Conservation (phyloP, 1,140 invertebrate genomes). For the Drosophila sturtevanti region DNA sequence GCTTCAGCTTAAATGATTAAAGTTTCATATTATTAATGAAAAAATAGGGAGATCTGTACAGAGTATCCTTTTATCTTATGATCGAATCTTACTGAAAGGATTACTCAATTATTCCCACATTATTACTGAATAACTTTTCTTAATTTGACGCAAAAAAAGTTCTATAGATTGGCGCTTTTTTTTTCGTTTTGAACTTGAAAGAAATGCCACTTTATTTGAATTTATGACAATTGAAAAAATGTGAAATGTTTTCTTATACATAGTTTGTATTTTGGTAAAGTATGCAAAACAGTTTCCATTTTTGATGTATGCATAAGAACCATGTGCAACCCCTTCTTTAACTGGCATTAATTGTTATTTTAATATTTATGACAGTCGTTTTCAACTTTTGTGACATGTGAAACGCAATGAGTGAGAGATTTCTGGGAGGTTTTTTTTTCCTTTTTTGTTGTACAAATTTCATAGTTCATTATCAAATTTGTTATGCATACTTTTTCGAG, state of each 20-base stretch:
- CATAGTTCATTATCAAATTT: constrained; percentile 79
- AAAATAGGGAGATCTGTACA: too few species aligned
- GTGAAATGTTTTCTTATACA: constrained; percentile 45
- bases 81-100: neutral
- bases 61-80: neutral
- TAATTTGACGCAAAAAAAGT: neutral
- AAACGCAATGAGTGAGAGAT: constrained; percentile 32
- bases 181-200: neutral
- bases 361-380: constrained; percentile 76
- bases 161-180: neutral
- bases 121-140: neutral
- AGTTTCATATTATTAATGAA: too few species aligned
- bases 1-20: too few species aligned
- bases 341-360: constrained; percentile 78
- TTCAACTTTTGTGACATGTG: constrained; percentile 41
- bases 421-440: constrained; percentile 22
- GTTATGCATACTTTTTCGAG: constrained; percentile 68
- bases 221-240: constrained; percentile 52
- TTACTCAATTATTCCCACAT: neutral
- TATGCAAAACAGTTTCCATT: constrained; percentile 47
- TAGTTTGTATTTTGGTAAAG: constrained; percentile 31
- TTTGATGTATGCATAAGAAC: neutral
- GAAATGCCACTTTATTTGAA: constrained; percentile 29
- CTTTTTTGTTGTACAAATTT: constrained; percentile 61
- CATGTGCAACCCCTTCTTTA: constrained; percentile 29